phyloP scores from a whole-genome alignment of 2,888 invertebrate genomes.

The Halictus quadricinctus region DNA sequence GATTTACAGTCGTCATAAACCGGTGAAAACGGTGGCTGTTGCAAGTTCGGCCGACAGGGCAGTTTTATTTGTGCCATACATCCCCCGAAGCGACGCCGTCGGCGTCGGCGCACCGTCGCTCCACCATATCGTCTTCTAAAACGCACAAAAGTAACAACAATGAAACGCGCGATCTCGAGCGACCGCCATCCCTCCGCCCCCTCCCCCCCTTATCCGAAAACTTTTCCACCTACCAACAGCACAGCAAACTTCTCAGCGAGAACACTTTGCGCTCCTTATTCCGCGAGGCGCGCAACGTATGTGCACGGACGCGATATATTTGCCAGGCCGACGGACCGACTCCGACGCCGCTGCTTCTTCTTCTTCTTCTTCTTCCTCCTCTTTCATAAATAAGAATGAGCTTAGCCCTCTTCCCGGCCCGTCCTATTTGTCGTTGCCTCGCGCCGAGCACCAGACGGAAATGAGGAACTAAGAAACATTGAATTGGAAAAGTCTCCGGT shows the following conservation, averaged over 20 bases:
- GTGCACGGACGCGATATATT: slow-evolving; percentile 27
- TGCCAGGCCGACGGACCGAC: slow-evolving; percentile 25
- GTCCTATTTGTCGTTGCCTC: slow-evolving; percentile 58
- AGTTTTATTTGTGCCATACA: slow-evolving; percentile 66
- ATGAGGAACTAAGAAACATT: slow-evolving; percentile 35
- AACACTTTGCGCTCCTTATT: slow-evolving; percentile 37
- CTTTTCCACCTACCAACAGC: slow-evolving; percentile 38
- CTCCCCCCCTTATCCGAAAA: slow-evolving; percentile 15
- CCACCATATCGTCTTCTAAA: slow-evolving; percentile 51
- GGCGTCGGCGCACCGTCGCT: slow-evolving; percentile 31
- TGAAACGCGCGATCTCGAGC: slow-evolving; percentile 57
- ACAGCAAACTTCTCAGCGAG: slow-evolving; percentile 55
- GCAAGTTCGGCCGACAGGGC: slow-evolving; percentile 55
- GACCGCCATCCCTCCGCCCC: not conserved
- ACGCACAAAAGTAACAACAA: slow-evolving; percentile 66
- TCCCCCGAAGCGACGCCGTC: slow-evolving; percentile 42
- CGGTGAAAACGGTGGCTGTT: slow-evolving; percentile 68
- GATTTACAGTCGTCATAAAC: slow-evolving; percentile 74
- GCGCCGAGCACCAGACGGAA: slow-evolving; percentile 38
- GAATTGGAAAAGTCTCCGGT: slow-evolving; percentile 35
- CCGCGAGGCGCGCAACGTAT: not conserved
- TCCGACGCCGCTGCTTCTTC: slow-evolving; percentile 46
- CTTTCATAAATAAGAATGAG: slow-evolving; percentile 66
- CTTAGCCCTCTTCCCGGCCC: slow-evolving; percentile 33
- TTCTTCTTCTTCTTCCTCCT: slow-evolving; percentile 24